Conservation (phyloP, 2,113 vertebrate genomes). For the Myotis yumanensis region DNA sequence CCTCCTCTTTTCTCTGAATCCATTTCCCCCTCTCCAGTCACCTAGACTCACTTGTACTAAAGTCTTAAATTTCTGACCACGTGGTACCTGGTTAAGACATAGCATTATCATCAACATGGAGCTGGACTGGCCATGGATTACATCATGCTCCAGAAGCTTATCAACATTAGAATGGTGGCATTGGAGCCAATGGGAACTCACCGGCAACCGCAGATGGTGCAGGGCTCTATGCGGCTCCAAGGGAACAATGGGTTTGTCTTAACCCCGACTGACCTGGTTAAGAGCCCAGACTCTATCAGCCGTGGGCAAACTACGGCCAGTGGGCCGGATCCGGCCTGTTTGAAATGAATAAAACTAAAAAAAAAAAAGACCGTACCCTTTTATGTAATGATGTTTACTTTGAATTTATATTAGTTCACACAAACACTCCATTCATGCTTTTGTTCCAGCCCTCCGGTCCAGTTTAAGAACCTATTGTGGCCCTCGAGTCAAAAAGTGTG, state of each 20-base stretch:
- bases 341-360: too few relatives aligned
- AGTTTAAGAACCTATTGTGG: too few relatives aligned
- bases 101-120: background rate
- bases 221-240: background rate
- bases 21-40: background rate
- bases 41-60: background rate
- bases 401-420: too few relatives aligned
- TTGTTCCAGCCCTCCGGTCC: too few relatives aligned
- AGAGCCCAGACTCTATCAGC: background rate
- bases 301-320: too few relatives aligned
- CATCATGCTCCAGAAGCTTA: background rate
- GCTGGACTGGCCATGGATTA: background rate
- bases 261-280: background rate
- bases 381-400: too few relatives aligned
- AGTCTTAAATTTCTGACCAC: background rate
- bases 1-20: background rate
- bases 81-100: background rate
- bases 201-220: background rate
- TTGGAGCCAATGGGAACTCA: background rate
- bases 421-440: too few relatives aligned
- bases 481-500: too few relatives aligned
- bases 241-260: background rate
- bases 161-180: background rate
- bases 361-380: too few relatives aligned
- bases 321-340: too few relatives aligned